Conservation (phyloP, 1,140 invertebrate species). For the Trichoplusia ni region DNA sequence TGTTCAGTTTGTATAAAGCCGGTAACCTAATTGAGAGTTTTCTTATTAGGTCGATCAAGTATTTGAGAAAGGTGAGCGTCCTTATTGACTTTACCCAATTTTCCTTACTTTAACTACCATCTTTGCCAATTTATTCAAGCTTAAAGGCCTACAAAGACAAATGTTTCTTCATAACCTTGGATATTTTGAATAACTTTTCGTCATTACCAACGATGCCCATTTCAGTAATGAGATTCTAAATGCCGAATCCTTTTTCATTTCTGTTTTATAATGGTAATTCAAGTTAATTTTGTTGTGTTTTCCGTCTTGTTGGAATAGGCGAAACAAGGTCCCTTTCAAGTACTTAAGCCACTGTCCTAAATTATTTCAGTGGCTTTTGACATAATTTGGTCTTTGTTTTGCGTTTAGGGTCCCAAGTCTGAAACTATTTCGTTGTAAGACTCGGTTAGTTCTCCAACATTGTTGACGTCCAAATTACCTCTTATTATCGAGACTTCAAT, state of each 20-base stretch:
- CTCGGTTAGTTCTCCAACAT: background rate
- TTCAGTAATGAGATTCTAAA: slow-evolving; percentile 11
- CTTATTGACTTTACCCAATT: background rate
- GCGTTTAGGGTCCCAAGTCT: background rate
- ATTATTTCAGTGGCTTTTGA: slow-evolving; percentile 15
- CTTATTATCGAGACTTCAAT: slow-evolving; percentile 6
- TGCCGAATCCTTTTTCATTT: slow-evolving; percentile 16
- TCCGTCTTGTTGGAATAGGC: slow-evolving; percentile 5
- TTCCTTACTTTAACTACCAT: background rate
- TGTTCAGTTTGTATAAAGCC: background rate
- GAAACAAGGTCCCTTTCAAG: background rate
- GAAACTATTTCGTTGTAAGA: slow-evolving; percentile 7
- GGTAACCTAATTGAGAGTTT: background rate
- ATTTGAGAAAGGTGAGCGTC: background rate
- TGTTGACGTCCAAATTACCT: background rate
- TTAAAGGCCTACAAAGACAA: background rate
- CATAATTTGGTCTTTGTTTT: slow-evolving; percentile 19
- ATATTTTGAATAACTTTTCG: background rate
- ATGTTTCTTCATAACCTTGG: background rate
- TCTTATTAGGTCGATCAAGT: background rate
- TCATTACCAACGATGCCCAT: background rate
- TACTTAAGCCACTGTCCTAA: background rate
- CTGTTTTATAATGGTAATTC: slow-evolving; percentile 11
- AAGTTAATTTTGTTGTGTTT: slow-evolving; percentile 7
- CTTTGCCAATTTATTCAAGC: background rate